phyloP scores from a whole-genome alignment of 2,797 vertebrate species.

The Sandelia bainsii region DNA sequence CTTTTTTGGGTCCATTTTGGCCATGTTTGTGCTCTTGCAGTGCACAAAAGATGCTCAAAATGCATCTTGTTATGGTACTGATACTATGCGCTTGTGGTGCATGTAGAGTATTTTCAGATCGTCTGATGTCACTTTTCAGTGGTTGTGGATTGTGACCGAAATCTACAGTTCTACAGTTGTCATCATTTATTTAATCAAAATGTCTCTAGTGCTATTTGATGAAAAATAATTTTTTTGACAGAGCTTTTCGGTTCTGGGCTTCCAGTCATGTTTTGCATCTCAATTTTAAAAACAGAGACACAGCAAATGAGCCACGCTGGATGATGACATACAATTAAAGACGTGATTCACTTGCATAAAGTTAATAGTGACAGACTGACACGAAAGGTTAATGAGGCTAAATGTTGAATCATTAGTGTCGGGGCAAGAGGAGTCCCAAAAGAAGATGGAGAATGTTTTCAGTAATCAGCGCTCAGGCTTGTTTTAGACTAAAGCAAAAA shows the following conservation, averaged over 20 bases:
- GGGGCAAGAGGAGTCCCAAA: neutral
- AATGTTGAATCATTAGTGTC: constrained; percentile 12
- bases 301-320: too few relatives aligned
- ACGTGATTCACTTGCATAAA: too few relatives aligned
- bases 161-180: neutral
- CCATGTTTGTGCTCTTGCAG: neutral
- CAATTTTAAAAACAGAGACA: neutral
- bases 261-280: neutral
- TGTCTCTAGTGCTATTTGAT: neutral
- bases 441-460: constrained; percentile 18
- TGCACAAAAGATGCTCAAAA: neutral
- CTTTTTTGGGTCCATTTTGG: neutral
- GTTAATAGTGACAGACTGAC: neutral
- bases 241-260: too few relatives aligned
- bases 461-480: constrained; percentile 14
- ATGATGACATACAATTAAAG: too few relatives aligned
- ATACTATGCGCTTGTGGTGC: too few relatives aligned
- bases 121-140: too few relatives aligned
- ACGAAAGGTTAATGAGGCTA: constrained; percentile 18
- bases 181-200: neutral
- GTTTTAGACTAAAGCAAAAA: constrained; percentile 38
- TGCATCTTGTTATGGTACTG: too few relatives aligned
- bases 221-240: neutral
- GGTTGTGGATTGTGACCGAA: neutral
- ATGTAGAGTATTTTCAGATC: too few relatives aligned